Percentiles rank a stretch among this genome's conserved stretches.
Conservation (phyloP, 2,113 vertebrate species). For the Ammodytes marinus region DNA sequence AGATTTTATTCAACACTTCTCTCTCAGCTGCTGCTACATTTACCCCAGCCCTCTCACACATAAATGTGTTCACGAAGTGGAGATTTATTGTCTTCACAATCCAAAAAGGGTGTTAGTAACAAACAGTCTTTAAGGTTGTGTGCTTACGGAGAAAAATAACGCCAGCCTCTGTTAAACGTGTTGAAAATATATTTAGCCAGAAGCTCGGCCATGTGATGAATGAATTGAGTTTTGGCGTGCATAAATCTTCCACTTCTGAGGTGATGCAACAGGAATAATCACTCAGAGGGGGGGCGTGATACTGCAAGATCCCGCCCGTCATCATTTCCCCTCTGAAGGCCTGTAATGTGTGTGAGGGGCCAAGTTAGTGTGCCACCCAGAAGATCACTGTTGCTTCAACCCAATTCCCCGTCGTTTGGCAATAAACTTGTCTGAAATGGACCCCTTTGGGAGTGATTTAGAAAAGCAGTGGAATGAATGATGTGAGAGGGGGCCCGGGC, state of each 20-base stretch:
- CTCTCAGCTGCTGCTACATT: not conserved
- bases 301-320: not conserved
- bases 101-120: not conserved
- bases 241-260: not conserved
- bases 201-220: not conserved
- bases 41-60: not conserved
- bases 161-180: not conserved
- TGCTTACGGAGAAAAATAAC: not conserved
- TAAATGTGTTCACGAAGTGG: conserved; percentile 2
- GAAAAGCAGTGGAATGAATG: conserved; percentile 48
- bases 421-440: conserved; percentile 55
- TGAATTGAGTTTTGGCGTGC: not conserved
- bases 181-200: not conserved
- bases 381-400: conserved; percentile 40
- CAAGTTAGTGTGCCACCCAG: conserved; percentile 33
- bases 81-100: not conserved
- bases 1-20: not conserved
- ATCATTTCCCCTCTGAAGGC: conserved; percentile 38
- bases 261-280: not conserved
- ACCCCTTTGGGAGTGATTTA: conserved; percentile 47
- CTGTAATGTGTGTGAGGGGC: conserved; percentile 19
- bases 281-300: fast-evolving
- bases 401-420: conserved; percentile 47
- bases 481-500: conserved; percentile 17
- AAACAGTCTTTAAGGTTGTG: not conserved